Evolutionary conservation across 2,888 invertebrate species (phyloP).

Genomic region (Dasypolia templi): DNA sequence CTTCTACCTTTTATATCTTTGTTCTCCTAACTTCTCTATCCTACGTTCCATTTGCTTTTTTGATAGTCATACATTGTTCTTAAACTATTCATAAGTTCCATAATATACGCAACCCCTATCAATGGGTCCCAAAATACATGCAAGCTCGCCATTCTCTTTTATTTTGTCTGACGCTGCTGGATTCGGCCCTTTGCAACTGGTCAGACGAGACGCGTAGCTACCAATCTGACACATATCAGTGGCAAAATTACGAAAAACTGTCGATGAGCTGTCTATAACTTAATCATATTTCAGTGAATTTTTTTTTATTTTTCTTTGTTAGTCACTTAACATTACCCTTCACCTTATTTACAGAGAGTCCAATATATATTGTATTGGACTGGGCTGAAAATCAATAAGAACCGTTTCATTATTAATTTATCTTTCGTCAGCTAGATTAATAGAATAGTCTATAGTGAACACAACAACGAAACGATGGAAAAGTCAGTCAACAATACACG

Average conservation of each 20-base stretch:
- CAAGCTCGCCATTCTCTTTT: too few relatives aligned
- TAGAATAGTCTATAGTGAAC: not conserved
- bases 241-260: slow-evolving; percentile 1
- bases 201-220: not conserved
- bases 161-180: not conserved
- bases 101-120: too few relatives aligned
- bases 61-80: too few relatives aligned
- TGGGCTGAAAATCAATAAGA: not conserved
- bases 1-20: too few relatives aligned
- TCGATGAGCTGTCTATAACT: not conserved
- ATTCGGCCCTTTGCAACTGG: not conserved
- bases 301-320: slow-evolving; percentile 20
- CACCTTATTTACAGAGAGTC: not conserved
- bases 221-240: slow-evolving; percentile 13
- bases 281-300: slow-evolving; percentile 2
- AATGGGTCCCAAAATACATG: too few relatives aligned
- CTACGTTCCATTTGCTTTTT: too few relatives aligned
- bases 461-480: not conserved
- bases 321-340: not conserved
- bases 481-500: too few relatives aligned
- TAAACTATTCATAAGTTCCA: too few relatives aligned
- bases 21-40: too few relatives aligned
- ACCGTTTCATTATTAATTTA: not conserved
- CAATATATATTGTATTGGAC: slow-evolving; percentile 18
- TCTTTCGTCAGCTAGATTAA: not conserved